Evolutionary conservation across 2,888 invertebrate species (phyloP).

Genomic region (Drosophila emarginata): DNA sequence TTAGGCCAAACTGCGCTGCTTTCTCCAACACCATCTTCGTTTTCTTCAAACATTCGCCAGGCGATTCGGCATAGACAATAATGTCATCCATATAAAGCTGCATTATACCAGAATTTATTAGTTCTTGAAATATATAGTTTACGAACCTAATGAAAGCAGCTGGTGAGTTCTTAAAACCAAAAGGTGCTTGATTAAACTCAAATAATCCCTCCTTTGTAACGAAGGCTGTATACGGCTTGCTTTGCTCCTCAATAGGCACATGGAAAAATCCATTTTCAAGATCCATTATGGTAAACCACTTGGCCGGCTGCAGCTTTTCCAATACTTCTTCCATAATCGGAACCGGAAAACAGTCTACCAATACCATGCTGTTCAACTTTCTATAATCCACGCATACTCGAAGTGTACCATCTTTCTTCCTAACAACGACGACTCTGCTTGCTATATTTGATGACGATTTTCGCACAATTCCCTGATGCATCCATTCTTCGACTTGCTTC

Average conservation of each 20-base stretch:
- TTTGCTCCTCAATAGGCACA: slow-evolving; percentile 13
- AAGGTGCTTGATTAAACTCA: neutral
- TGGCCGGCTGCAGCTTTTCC: slow-evolving; percentile 9
- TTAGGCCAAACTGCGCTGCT: too few relatives aligned
- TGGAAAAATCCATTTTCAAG: neutral
- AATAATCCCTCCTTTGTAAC: slow-evolving; percentile 12
- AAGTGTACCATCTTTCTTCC: slow-evolving; percentile 6
- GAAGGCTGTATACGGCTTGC: slow-evolving; percentile 14
- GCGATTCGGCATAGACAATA: slow-evolving; percentile 20
- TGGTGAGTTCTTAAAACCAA: too few relatives aligned
- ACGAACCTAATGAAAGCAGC: slow-evolving; percentile 18
- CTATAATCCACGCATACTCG: slow-evolving; percentile 19
- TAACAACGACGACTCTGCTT: neutral
- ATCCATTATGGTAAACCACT: too few relatives aligned
- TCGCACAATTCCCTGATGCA: slow-evolving; percentile 7
- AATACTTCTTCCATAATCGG: slow-evolving; percentile 17
- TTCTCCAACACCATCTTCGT: too few relatives aligned
- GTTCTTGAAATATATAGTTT: slow-evolving; percentile 1
- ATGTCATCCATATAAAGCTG: slow-evolving; percentile 25
- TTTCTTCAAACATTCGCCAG: too few relatives aligned
- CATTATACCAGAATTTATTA: neutral
- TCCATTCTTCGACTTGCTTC: slow-evolving; percentile 20
- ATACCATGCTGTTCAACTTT: slow-evolving; percentile 8
- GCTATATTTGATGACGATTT: too few relatives aligned
- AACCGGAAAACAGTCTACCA: slow-evolving; percentile 14